These are phyloP conservation scores for Oreochromis aureus DNA, from an alignment of 2,113 vertebrate genomes.

Conservation along the genomic window DNA sequence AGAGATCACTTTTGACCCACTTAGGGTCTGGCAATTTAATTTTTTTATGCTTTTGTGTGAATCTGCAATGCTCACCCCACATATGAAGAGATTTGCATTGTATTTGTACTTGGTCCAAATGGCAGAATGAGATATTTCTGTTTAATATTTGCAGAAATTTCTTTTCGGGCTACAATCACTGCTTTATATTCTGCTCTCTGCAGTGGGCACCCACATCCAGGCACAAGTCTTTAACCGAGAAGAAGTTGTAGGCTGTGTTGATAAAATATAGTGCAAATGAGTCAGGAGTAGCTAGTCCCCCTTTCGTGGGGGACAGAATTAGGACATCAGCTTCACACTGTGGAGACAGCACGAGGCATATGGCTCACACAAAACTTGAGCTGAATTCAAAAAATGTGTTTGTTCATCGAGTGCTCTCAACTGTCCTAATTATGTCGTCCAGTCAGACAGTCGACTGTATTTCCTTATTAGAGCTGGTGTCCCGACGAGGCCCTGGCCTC, in stretches of 20 bases:
- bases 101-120: neutral
- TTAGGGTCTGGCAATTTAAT: neutral
- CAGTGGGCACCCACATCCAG: neutral
- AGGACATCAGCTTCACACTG: slow-evolving; percentile 18
- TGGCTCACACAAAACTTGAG: slow-evolving; percentile 11
- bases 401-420: slow-evolving; percentile 8
- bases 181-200: neutral
- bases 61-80: neutral
- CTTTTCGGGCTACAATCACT: neutral
- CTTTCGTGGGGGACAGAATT: slow-evolving; percentile 15
- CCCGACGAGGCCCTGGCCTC: slow-evolving; percentile 22
- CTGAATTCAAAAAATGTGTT: slow-evolving; percentile 30
- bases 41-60: neutral
- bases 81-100: neutral
- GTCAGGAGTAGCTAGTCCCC: neutral
- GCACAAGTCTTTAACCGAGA: neutral
- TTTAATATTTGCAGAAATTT: neutral
- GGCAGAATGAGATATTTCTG: neutral
- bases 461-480: slow-evolving; percentile 29
- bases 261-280: neutral
- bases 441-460: slow-evolving; percentile 12
- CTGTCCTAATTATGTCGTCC: slow-evolving; percentile 33
- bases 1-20: neutral
- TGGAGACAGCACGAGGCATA: slow-evolving; percentile 7
- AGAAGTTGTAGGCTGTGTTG: neutral